Evolutionary conservation across 1,140 invertebrate species (phyloP).

Genomic region (Rhizoglyphus robini): DNA sequence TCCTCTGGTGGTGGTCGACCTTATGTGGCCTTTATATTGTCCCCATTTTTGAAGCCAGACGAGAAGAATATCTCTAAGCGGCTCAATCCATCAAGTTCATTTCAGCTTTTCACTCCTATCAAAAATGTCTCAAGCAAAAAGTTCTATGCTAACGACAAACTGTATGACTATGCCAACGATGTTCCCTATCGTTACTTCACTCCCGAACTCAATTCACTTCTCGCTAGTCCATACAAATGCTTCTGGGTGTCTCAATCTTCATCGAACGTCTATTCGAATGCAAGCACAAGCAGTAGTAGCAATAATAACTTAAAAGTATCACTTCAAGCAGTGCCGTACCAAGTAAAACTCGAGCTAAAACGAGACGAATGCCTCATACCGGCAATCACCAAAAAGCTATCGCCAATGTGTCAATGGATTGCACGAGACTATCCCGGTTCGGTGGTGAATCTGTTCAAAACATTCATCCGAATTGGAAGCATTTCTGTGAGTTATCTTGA

Average conservation of each 20-base stretch:
- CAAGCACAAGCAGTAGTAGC: background rate
- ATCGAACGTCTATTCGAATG: background rate
- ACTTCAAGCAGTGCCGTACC: background rate
- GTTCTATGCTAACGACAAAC: background rate
- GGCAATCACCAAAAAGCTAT: background rate
- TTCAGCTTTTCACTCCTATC: background rate
- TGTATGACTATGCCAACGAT: background rate
- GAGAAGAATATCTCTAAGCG: background rate
- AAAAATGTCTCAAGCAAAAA: background rate
- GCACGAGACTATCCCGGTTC: background rate
- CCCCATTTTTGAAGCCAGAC: background rate
- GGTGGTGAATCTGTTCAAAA: background rate
- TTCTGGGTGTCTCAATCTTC: background rate
- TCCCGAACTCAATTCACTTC: background rate
- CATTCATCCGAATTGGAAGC: background rate
- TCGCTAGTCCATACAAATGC: slow-evolving; percentile 3
- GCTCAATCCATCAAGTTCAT: background rate
- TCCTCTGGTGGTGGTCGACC: background rate
- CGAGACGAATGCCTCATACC: slow-evolving; percentile 10
- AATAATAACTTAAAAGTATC: background rate
- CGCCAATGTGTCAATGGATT: background rate
- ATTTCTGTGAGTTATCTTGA: background rate
- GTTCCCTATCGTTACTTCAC: slow-evolving; percentile 1
- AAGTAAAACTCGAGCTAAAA: background rate
- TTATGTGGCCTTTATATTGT: background rate